A percentile compares a stretch with the other conserved stretches of the same genome.
Evolutionary conservation across 2,113 vertebrate species (phyloP).

Genomic region (Eurypyga helias): DNA sequence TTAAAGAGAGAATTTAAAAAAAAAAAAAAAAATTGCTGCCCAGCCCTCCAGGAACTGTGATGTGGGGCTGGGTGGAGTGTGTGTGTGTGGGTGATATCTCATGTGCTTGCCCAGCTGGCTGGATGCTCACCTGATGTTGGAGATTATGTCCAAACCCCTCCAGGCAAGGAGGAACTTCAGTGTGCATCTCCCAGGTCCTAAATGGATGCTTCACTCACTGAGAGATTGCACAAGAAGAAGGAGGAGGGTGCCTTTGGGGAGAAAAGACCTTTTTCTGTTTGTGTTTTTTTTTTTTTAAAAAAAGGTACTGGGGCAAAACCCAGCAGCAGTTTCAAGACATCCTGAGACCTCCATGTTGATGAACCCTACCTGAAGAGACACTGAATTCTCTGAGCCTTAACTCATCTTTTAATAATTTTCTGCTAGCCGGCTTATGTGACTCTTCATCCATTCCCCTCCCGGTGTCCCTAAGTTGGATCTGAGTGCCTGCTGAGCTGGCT

Average conservation of each 20-base stretch:
- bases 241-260: neutral
- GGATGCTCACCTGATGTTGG: neutral
- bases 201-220: neutral
- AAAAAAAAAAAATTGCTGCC: neutral
- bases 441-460: neutral
- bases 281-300: no score
- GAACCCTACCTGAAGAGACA: neutral
- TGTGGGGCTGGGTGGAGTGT: neutral
- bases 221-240: neutral
- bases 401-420: neutral
- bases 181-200: neutral
- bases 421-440: neutral
- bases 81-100: neutral
- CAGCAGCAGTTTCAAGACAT: neutral
- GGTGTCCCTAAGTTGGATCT: accelerated
- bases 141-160: slow-evolving; percentile 37
- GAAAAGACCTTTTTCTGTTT: neutral
- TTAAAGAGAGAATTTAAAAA: neutral
- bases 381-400: neutral
- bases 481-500: neutral
- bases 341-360: neutral
- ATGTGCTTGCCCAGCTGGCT: neutral
- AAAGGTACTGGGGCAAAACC: neutral
- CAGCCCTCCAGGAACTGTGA: neutral
- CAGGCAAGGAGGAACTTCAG: slow-evolving; percentile 45